These are phyloP conservation scores for Pterocles orientalis DNA, from an alignment of 2,113 vertebrate genomes.

Conservation along the genomic window DNA sequence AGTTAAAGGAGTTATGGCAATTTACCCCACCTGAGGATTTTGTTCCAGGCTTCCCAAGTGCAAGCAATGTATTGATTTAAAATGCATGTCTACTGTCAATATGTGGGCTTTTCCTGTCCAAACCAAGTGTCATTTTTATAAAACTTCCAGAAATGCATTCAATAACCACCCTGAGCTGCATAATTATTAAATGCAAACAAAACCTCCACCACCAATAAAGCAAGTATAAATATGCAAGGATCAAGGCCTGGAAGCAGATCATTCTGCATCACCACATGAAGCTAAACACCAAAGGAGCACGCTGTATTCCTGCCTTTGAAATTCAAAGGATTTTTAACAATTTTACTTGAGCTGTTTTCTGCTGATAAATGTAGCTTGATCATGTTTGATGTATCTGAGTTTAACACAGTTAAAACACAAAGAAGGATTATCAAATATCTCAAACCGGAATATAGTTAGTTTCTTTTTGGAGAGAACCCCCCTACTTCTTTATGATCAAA, in stretches of 20 bases:
- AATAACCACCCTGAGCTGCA: neutral
- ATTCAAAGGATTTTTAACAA: constrained; percentile 66
- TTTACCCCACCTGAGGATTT: constrained; percentile 55
- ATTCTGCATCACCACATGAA: constrained; percentile 63
- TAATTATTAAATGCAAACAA: constrained; percentile 45
- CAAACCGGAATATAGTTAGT: constrained; percentile 4
- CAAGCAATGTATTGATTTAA: constrained; percentile 38
- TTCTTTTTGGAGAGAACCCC: neutral
- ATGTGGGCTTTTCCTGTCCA: neutral
- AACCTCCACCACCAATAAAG: constrained; percentile 40
- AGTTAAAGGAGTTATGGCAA: constrained; percentile 38
- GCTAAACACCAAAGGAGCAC: constrained; percentile 50
- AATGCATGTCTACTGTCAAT: constrained; percentile 23
- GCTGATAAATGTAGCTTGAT: constrained; percentile 71
- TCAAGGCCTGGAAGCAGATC: constrained; percentile 62
- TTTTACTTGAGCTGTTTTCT: constrained; percentile 61
- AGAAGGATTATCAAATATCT: constrained; percentile 53
- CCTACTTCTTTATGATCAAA: constrained; percentile 28
- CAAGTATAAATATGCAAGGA: constrained; percentile 61
- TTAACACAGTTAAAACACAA: constrained; percentile 45
- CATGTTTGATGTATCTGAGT: constrained; percentile 36
- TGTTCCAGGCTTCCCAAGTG: constrained; percentile 37
- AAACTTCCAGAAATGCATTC: constrained; percentile 15
- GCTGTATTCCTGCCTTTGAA: constrained; percentile 57
- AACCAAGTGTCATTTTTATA: constrained; percentile 13